Conservation (phyloP, 2,888 invertebrate species). For the Adineta ricciae region DNA sequence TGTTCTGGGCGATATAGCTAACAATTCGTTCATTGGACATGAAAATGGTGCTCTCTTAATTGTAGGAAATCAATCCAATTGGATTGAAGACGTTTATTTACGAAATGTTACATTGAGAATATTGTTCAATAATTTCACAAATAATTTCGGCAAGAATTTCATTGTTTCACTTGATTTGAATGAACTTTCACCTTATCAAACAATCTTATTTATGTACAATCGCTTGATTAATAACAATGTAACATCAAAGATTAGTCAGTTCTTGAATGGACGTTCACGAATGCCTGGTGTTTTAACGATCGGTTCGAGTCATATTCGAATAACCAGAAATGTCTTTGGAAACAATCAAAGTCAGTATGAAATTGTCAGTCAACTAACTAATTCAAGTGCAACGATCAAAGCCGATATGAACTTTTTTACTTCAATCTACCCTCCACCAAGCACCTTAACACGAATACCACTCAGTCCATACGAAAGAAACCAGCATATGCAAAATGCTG, state of each 20-base stretch:
- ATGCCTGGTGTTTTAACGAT: not conserved
- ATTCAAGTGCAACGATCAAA: not conserved
- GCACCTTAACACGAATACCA: not conserved
- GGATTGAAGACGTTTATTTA: conserved; percentile 43
- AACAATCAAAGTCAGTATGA: not conserved
- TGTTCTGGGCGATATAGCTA: conserved; percentile 54
- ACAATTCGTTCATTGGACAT: conserved; percentile 76
- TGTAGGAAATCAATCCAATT: conserved; percentile 56
- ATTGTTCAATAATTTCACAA: conserved; percentile 67
- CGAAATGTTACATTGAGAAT: conserved; percentile 44
- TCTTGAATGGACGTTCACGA: not conserved
- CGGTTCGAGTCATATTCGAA: not conserved
- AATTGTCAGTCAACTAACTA: not conserved
- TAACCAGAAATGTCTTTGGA: conserved; percentile 6
- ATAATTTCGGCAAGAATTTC: conserved; percentile 70
- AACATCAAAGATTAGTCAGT: conserved; percentile 39
- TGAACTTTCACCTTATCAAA: conserved; percentile 72
- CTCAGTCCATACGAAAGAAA: not conserved
- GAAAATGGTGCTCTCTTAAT: conserved; percentile 71
- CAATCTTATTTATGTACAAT: conserved; percentile 73
- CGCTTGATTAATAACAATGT: conserved; percentile 74
- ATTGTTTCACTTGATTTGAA: conserved; percentile 76
- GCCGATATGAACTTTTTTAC: conserved; percentile 21
- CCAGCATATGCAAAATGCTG: not conserved
- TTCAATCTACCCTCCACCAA: not conserved